Evolutionary conservation across 2,113 vertebrate genomes (phyloP), one percentile per base, ranked within the genome.

Genomic region (Burhinus bistriatus): DNA sequence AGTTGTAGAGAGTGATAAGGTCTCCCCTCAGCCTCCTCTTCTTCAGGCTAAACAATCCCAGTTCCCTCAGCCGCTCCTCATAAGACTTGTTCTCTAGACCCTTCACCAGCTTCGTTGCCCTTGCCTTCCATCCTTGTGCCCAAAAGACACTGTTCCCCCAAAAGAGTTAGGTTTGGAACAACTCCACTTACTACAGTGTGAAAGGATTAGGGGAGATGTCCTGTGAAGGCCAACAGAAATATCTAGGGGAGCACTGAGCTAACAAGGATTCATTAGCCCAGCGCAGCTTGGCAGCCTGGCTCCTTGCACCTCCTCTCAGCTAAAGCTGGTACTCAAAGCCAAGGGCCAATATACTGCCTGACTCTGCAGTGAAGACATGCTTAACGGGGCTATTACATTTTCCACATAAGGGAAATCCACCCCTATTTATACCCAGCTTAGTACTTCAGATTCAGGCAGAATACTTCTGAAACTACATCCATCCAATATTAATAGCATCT

Each of bases 401-500:
- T 96, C 91, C 90, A 95, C 89, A 58, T 84, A 90, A 93, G 93
- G 96, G 88, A 83, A 96, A 95, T 85, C 81, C 70, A 95, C 92
- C 71, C 57, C 69, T 88, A 47, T 58, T 97, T 96, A 91, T 88
- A 93, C 96, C 72, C 70, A 91, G 83, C 71, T 82, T 66, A 81
- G 69, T 85, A 71, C 83, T 87, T 97, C 4, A 11, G 83, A 95
- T 96, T 92, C 72, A 88, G 83, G 78, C 71, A 94, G 90, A 87
- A 95, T 93, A 92, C 59, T 95, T 96, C 91, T 97, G 88, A 96
- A 96, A 95, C 92, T 81, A 57, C 97, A 93, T 38, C 90, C 92
- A 96, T 61, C 71, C 93, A 96, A 96, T 96, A 95, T 95, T 96
- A 96, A 95, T 96, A 97, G 95, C 93, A 96, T 89, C 62, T 97